Evolutionary conservation across 2,797 vertebrate genomes (phyloP), one percentile per base, ranked within the genome.

Genomic region (Apogon hyalosoma): DNA sequence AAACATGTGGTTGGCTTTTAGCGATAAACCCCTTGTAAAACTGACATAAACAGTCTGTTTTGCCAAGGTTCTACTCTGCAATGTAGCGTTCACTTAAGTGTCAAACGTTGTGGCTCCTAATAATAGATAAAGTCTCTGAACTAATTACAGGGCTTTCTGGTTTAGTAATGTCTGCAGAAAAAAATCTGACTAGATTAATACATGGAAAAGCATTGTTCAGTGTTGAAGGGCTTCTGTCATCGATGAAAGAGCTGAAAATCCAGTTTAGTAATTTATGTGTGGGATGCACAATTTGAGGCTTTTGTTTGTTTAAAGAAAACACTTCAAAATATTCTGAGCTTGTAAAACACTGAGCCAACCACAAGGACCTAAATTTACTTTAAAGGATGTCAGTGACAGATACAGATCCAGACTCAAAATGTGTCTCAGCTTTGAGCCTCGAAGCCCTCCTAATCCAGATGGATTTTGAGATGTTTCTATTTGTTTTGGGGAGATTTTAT

Each of bases 361-460:
- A 28, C 31, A 52, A 70, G 54, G 11, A 45, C 8, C 67, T 50
- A 47, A 65, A 75, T 60, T 46, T 58, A 67, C 68, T 19, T 42
- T 52, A 62, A 24, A 38, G 24, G 8, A 47, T 1, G 6, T 56
- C 59, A 64, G 41, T 42, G 45, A 38, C 40, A 69, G 7, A 36
- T 56, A 41, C 54, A 11, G 57, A 43, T 49, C 31, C 11, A 57
- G 68, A 2, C 40, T 8, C 1, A 31, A 63, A 59, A 54, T 15
- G n/a, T 6, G 52, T 79, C 64, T 68, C 69, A 61, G 48, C 21
- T 28, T 40, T 69, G 60, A 51, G 38, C 38, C 45, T 24, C 15
- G 40, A 76, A 86, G 82, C 67, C 77, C 36, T 31, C n/a, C 54
- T 86, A 83, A 87, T 88, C 76, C 73, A 43, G 42, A 45, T 38